Conservation (phyloP, 2,113 vertebrate genomes). For the Falcunculus frontatus region DNA sequence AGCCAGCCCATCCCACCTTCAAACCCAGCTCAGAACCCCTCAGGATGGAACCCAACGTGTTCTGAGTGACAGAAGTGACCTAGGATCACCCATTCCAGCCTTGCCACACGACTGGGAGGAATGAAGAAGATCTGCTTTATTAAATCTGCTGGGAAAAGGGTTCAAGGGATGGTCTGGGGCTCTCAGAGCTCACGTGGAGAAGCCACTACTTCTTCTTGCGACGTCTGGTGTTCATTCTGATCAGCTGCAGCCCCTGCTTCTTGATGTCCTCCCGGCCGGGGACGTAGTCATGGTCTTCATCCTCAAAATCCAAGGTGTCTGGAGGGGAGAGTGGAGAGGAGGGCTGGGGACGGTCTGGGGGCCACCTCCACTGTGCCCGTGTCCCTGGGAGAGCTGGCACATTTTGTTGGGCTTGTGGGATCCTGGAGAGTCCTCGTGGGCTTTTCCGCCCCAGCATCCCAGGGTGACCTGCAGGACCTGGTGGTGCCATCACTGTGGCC, state of each 20-base stretch:
- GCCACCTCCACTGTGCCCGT: not conserved
- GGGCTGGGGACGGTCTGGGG: not conserved
- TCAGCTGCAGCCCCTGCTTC: not conserved
- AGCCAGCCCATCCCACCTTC: not conserved
- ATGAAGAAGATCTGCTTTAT: not conserved
- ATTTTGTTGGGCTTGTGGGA: not conserved
- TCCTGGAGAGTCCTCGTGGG: accelerated
- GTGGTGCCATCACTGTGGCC: not conserved
- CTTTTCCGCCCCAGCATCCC: not conserved
- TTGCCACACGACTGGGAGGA: not conserved
- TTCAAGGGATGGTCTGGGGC: not conserved
- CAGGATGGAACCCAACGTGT: accelerated
- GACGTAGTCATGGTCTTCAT: not conserved
- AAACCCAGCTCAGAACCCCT: not conserved
- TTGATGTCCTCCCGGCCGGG: not conserved
- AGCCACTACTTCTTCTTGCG: not conserved
- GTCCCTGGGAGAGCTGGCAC: not conserved
- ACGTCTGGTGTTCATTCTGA: not conserved
- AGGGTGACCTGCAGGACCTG: not conserved
- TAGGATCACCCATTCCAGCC: not conserved
- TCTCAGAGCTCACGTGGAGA: not conserved
- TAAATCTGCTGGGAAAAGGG: not conserved
- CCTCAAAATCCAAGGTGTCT: not conserved
- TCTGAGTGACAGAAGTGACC: not conserved
- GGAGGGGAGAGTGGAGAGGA: not conserved